Evolutionary conservation across 2,888 invertebrate species (phyloP).

Genomic region (Rhagophthalmus giganteus): DNA sequence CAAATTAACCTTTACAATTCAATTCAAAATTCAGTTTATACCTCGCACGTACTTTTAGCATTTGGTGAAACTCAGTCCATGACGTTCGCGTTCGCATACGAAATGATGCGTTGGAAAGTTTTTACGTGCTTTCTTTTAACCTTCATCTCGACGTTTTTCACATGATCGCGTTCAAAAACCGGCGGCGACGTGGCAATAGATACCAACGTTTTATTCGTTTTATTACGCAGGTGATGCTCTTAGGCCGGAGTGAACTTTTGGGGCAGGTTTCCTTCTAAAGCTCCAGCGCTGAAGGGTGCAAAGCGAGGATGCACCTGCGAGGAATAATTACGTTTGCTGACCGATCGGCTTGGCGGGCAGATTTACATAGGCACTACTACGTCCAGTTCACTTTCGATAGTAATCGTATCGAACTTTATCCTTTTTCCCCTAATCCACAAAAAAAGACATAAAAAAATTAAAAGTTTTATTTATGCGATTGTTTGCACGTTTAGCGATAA

Average conservation of each 20-base stretch:
- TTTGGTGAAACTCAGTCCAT: too few relatives aligned
- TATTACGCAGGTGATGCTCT: slow-evolving; percentile 35
- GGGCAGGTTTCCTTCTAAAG: slow-evolving; percentile 33
- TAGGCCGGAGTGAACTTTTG: slow-evolving; percentile 24
- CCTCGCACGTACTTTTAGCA: too few relatives aligned
- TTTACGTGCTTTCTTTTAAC: too few relatives aligned
- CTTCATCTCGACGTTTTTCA: slow-evolving; percentile 28
- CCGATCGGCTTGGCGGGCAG: slow-evolving; percentile 31
- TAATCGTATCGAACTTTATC: slow-evolving; percentile 19
- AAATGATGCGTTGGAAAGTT: too few relatives aligned
- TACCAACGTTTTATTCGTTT: slow-evolving; percentile 33
- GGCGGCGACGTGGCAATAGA: slow-evolving; percentile 32
- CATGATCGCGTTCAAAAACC: slow-evolving; percentile 27
- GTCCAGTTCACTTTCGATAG: slow-evolving; percentile 17
- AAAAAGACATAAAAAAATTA: too few relatives aligned
- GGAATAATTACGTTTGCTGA: slow-evolving; percentile 38
- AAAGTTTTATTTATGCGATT: too few relatives aligned
- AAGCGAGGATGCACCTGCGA: slow-evolving; percentile 40
- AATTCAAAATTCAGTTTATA: too few relatives aligned
- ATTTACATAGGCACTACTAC: too few relatives aligned
- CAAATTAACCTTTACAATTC: too few relatives aligned
- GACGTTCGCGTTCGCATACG: background rate
- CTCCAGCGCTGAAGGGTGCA: slow-evolving; percentile 33
- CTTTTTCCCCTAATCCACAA: too few relatives aligned
- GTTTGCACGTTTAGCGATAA: too few relatives aligned